Percentiles rank a stretch among this genome's conserved stretches.
phyloP scores from a whole-genome alignment of 2,888 invertebrate species.

The Cactoblastis cactorum region DNA sequence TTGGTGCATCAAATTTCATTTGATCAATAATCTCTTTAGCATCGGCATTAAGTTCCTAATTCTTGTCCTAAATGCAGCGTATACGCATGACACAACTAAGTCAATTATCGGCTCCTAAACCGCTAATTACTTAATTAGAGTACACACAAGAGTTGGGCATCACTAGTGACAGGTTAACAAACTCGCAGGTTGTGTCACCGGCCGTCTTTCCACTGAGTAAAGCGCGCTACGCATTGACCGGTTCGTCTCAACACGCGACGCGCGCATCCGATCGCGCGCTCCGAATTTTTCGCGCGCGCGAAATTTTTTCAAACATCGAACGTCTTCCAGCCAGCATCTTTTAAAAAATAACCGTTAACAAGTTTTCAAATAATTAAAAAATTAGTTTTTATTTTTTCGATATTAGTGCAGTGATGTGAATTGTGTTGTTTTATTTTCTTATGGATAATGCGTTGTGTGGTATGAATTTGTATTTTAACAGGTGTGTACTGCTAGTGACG shows the following conservation, averaged over 20 bases:
- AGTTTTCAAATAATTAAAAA: not conserved
- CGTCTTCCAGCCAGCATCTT: constrained; percentile 23
- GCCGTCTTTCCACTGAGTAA: constrained; percentile 48
- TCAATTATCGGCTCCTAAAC: constrained; percentile 11
- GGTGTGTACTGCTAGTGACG: constrained; percentile 35
- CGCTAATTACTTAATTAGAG: constrained; percentile 13
- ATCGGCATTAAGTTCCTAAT: not conserved
- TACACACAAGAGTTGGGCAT: constrained; percentile 10
- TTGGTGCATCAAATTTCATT: no score
- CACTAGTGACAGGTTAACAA: constrained; percentile 26
- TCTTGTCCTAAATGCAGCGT: not conserved
- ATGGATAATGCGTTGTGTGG: constrained; percentile 26
- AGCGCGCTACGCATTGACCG: constrained; percentile 56
- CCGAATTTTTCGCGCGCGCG: constrained; percentile 58
- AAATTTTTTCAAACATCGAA: constrained; percentile 35
- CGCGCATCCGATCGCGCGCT: constrained; percentile 59
- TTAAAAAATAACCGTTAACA: constrained; percentile 27
- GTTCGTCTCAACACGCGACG: constrained; percentile 62
- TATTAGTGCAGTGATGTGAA: constrained; percentile 40
- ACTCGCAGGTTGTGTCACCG: constrained; percentile 35
- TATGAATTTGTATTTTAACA: constrained; percentile 59
- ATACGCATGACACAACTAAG: constrained; percentile 5
- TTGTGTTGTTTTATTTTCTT: constrained; percentile 20
- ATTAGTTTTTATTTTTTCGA: constrained; percentile 23
- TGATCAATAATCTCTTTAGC: not conserved